Evolutionary conservation across 2,113 vertebrate species (phyloP), one percentile per base, ranked within the genome.

Genomic region (Pangasianodon gigas): DNA sequence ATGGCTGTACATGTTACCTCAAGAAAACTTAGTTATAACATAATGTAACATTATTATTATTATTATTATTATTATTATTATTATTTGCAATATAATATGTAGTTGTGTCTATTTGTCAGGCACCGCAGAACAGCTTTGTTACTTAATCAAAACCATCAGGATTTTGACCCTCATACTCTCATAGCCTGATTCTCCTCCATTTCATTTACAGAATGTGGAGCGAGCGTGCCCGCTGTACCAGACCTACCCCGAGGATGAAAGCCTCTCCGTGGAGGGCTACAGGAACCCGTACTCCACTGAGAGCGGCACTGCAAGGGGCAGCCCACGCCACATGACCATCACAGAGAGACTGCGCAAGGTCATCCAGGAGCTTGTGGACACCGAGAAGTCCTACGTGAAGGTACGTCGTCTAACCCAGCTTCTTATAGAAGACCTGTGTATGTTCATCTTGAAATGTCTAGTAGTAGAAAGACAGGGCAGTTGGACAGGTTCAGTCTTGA

Each of bases 331-430:
- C 93, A 96, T 98, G 90, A 97, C 97, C 0, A 97, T 97, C 0
- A 97, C 97, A 85, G 97, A 99, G 19, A 96, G 97, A 21, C 95
- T 99, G 60, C 95, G 97, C 0, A 99, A 98, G 92, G 98, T 99
- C 90, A 98, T 99, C 92, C 96, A 99, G 93, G 98, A 99, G 92
- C 97, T 99, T 32, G 92, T 99, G 89, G 97, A 98, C 94, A 99
- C 98, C 0, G 98, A 99, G 95, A 98, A 98, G 92, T 98, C 97
- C 51, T 99, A 99, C 0, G 98, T 99, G 85, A 98, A 98, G 97
- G 98, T 98, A 94, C 84, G 1, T 21, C 13, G 2, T 52, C 29
- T 52, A 13, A 18, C 26, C 48, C 26, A n/a, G 46, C 11, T 80
- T 18, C 44, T 48, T 48, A 26, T 13, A 48, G 75, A 79, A 41